Base-by-base conservation (phyloP, 2,113 vertebrate species). In the Aphyosemion australe region DNA sequence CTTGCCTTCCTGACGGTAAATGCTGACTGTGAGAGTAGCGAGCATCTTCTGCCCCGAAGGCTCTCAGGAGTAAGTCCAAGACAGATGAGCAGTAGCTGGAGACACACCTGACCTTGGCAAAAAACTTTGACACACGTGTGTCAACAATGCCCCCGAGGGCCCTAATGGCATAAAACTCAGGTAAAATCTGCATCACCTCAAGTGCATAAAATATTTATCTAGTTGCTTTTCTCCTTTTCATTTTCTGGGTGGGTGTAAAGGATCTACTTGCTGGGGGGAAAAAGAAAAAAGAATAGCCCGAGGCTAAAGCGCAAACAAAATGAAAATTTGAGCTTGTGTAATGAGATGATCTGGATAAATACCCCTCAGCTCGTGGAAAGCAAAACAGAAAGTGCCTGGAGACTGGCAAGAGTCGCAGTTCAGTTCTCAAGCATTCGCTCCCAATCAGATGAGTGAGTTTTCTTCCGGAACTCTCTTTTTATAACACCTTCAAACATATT, bases 121-220 rank as follows among this genome's bases (percentile, higher is more conserved):
- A 54, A 31, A 64, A 73, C 16, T 13, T 41, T 3, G 1, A 51
- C 47, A 57, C 67, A 50, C 57, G 48, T 37, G 5, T 53, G 31
- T 82, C 63, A 65, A 6, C 15, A 20, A 58, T 48, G 65, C 65
- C 65, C 59, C 42, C 1, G n/a, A 59, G 47, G 50, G 16, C 20
- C 12, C 61, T 51, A 20, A 20, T 52, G 41, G 61, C 43, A 20
- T 26, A 26, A 32, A 2, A 26, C 46, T 56, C 47, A 12, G 3
- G 50, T 43, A 53, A 19, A 31, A 48, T 56, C 37, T 56, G 26
- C 41, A 67, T 59, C 56, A 32, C 12, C 48, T 72, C 18, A 41
- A 39, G 16, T 55, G 15, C 32, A 64, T 68, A 18, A 65, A 65
- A 75, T 48, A 57, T 57, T 61, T 54, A 13, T 61, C 5, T 15